These are phyloP conservation scores for Troides helena DNA, from an alignment of 2,888 invertebrate genomes.

Conservation along the genomic window DNA sequence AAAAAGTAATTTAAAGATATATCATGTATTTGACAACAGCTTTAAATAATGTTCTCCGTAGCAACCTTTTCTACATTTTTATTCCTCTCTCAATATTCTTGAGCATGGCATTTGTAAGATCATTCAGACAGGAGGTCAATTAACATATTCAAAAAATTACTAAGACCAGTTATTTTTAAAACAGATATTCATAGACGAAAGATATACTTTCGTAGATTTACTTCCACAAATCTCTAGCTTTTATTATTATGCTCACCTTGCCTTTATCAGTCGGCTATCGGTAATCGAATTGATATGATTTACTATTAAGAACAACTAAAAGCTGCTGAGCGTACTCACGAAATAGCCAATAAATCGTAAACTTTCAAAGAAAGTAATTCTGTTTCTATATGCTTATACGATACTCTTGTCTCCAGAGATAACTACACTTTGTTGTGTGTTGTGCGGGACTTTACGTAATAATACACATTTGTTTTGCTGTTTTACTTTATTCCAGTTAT, in stretches of 20 bases:
- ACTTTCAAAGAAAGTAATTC: constrained; percentile 74
- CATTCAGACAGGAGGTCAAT: too few relatives aligned
- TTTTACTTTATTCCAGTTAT: constrained; percentile 47
- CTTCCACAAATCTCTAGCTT: constrained; percentile 6
- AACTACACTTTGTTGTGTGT: constrained; percentile 63
- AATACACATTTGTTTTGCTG: constrained; percentile 57
- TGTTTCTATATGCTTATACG: constrained; percentile 64
- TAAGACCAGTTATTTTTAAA: not conserved
- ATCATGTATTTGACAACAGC: too few relatives aligned
- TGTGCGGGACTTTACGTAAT: constrained; percentile 57
- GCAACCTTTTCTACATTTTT: too few relatives aligned
- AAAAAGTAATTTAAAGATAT: too few relatives aligned
- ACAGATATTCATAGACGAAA: not conserved
- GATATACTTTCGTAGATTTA: not conserved
- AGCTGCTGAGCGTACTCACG: constrained; percentile 64
- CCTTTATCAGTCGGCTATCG: constrained; percentile 58
- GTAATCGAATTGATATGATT: constrained; percentile 69
- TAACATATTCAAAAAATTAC: too few relatives aligned
- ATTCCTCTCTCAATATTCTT: too few relatives aligned
- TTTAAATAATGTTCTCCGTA: too few relatives aligned
- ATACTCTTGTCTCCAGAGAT: constrained; percentile 65
- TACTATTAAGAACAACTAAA: constrained; percentile 70
- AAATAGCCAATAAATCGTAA: constrained; percentile 73
- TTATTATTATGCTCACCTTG: constrained; percentile 43
- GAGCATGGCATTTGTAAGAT: too few relatives aligned